Base-by-base conservation (phyloP, 2,113 vertebrate genomes). In the Sigmodon hispidus region DNA sequence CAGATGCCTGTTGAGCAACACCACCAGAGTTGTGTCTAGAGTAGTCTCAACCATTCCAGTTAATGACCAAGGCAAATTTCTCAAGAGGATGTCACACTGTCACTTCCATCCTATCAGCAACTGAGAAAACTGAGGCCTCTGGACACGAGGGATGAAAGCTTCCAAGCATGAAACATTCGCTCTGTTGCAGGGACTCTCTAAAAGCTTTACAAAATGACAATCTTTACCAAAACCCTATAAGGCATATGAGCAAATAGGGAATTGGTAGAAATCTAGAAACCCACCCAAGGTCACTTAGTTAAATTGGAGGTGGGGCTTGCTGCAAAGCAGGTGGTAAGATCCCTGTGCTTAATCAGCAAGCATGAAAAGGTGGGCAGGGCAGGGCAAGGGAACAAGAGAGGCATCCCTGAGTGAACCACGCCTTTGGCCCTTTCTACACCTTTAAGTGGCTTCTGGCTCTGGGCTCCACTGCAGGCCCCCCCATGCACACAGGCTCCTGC, bases 281-380 rank as follows among this genome's bases (percentile, higher is more conserved):
- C 80, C 55, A 79, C 81, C 81, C 94, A 97, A 96, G 96, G 95
- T 96, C 95, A 97, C 70, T 77, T 21, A 67, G 73, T 76, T 87
- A 79, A 77, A 61, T 5, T 2, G 10, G 31, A 93, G 70, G 81
- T 13, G 31, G 84, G 72, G 85, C 40, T 50, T 48, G 72, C 48
- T 77, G 34, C 48, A 69, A 9, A 81, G 43, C 26, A 31, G 61
- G 34, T 24, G 52, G 26, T 19, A 72, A 55, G 92, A 36, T 16
- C 72, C 17, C 2, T 19, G 36, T 4, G 22, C 57, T 90, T 43
- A 45, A 59, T 31, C 2, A 12, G 43, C 67, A 29, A 0, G 19
- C 5, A 0, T 2, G 13, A 84, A 83, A 19, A 67, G 59, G 70
- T 55, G n/a, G 84, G 84, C n/a, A 87, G 73, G 55, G 55, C 43